Base-by-base conservation (phyloP, 2,888 invertebrate species). In the Netelia virgata region DNA sequence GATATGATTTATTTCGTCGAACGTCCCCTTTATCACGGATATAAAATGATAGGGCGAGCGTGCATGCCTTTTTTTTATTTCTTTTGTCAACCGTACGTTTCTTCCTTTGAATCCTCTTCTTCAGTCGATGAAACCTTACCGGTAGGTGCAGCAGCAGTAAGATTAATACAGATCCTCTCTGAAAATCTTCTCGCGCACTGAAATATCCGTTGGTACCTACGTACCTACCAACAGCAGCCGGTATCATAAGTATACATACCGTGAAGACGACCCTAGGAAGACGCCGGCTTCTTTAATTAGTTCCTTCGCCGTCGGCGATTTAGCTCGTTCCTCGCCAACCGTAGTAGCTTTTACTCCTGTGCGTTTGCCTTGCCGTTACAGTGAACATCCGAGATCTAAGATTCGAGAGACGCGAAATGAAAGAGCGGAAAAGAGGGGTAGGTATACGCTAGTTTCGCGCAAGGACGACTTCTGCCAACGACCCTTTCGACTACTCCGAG, bases 261-360 rank as follows among this genome's bases (percentile, higher is more conserved):
- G 28, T 20, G 36, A 70, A 83, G 50, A 61, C 53, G 16, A 70
- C 59, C 66, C 18, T 41, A 69, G 78, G 41, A 78, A 73, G 73
- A 72, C 53, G 28, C 81, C 68, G 82, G 85, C 85, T 87, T 87
- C 87, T 88, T 88, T 88, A 88, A 89, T 89, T 88, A 89, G 87
- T 86, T 74, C 47, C 77, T 80, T 86, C 78, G 80, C 86, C 84
- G 82, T 68, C 82, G 78, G 84, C 80, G 74, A 80, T 82, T 75
- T 53, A 77, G 80, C 74, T 82, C 77, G 73, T 70, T 82, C 47
- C 74, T 84, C 57, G 36, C 50, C 57, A 11, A 8, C 41, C 47
- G 14, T 28, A 73, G 78, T 73, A 20, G 59, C 79, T 66, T 73
- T 57, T 66, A 28, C 79, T 73, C 73, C 10, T 41, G 61, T 5